Base-by-base conservation (phyloP, 2,113 vertebrate genomes). In the Petroica traversi region DNA sequence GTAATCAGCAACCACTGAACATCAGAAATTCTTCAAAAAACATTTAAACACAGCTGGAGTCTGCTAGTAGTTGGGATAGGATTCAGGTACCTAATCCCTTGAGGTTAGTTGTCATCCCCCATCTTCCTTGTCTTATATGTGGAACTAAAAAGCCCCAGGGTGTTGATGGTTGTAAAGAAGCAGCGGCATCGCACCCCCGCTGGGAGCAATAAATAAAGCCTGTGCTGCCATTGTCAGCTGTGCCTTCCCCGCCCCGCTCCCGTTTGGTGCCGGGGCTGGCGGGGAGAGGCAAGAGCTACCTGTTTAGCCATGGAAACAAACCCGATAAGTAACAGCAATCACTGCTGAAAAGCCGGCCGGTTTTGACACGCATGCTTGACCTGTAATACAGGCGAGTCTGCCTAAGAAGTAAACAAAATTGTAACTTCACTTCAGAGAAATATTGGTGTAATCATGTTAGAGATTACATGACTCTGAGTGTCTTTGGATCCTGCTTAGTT, bases 51-150 rank as follows among this genome's bases (percentile, higher is more conserved):
- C 99, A 98, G 99, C 99, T 99, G 99, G 99, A 99, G 98, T 98
- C 98, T 98, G 98, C 98, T 98, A 97, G 98, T 98, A 97, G 98
- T 98, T 98, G 98, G 98, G 98, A 98, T 99, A 99, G 98, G 98
- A 99, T 98, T 99, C 99, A 99, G 99, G 98, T 99, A 99, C 98
- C 98, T 99, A 99, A 99, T 99, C 99, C 98, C 98, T 98, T 95
- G 97, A 97, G 98, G 98, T 98, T 98, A 98, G 98, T 98, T 92
- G 94, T 97, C 98, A 97, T 95, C 93, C 95, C 95, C 96, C 95
- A 97, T 94, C 95, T 98, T 97, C 96, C 97, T 98, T 96, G 92
- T 98, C 97, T 98, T 98, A 97, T 98, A 98, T 92, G 96, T 98
- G 98, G 98, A 98, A 98, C 97, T 98, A 98, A 98, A 98, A 98